Base-by-base conservation (phyloP, 2,888 invertebrate species). In the Acleris holmiana region DNA sequence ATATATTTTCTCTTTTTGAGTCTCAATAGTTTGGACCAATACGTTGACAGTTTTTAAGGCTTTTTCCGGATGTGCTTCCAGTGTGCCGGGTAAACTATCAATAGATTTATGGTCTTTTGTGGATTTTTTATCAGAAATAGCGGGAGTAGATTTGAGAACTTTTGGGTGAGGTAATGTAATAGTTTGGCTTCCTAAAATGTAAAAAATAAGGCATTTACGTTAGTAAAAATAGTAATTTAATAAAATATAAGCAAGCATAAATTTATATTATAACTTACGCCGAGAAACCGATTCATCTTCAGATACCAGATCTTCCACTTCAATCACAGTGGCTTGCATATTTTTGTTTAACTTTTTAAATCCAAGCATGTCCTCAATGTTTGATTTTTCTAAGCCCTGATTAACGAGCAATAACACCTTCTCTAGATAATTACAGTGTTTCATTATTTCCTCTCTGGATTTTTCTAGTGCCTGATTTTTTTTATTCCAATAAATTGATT, bases 251-350 rank as follows among this genome's bases (percentile, higher is more conserved):
- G 29, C n/a, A n/a, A n/a, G n/a, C n/a, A n/a, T n/a, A n/a, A n/a
- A n/a, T 8, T 29, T 3, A 8, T 8, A 29, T 29, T 8, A 35
- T 13, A 35, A 13, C 77, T 77, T 82, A 89, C 89, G 80, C 74
- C 78, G 80, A 44, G 78, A 75, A 62, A 68, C 78, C 35, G 80
- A 76, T 21, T 89, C 88, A 61, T 86, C 83, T 47, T 90, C 88
- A n/a, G 88, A 88, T 29, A 76, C 74, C 54, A 88, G 57, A 69
- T 90, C 87, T 80, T 89, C 85, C 57, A 88, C 60, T 71, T 85
- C 74, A 47, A 84, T 70, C 51, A 78, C 76, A 25, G 70, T 57
- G 4, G 69, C 57, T 47, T 70, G 71, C 25, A 75, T 68, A 54
- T 72, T 68, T 15, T 69, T 68, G 8, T 65, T 67, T 21, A 65